Base-by-base conservation (phyloP, 2,888 invertebrate species). In the Eugnorisma glareosa region DNA sequence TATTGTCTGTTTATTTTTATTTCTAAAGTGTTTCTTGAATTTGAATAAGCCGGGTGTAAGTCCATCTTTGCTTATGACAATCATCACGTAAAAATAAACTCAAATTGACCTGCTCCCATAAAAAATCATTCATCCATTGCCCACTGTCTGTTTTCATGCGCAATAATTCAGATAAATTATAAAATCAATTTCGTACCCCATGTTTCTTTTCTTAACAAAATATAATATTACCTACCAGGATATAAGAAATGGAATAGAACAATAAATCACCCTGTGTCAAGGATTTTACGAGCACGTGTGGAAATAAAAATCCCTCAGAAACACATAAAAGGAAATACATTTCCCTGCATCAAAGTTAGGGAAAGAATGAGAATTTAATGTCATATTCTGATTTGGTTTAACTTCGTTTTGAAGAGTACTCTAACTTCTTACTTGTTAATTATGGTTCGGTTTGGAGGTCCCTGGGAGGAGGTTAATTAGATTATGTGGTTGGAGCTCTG, bases 281-380 rank as follows among this genome's bases (percentile, higher is more conserved):
- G 81, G 35, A 74, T 81, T 82, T 85, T 85, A 82, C 85, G 82
- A 85, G 75, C 71, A 64, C 66, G 71, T 67, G 67, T 48, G 75
- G 73, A 81, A 54, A 59, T 80, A 81, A 85, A 79, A 70, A 71
- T 51, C 48, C 59, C 51, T 67, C 21, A 71, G 28, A 45, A 31
- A 54, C 15, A 64, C 64, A 28, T 81, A 75, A 85, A 82, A 81
- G 48, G 63, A 67, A 75, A 81, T 63, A 75, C 51, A 67, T 79
- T 70, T 73, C 45, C 54, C 67, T 68, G 24, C 35, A 54, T 71
- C 82, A 81, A 81, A 81, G 67, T 45, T 21, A 6, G 10, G 21
- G 6, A 24, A 78, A 61, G 28, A 54, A 45, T 18, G 43, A 63
- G 37, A 40, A 77, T 82, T 76, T 40, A 57, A 68, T 77, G 64